Conservation (phyloP, 2,113 vertebrate species). For the Archilochus colubris region DNA sequence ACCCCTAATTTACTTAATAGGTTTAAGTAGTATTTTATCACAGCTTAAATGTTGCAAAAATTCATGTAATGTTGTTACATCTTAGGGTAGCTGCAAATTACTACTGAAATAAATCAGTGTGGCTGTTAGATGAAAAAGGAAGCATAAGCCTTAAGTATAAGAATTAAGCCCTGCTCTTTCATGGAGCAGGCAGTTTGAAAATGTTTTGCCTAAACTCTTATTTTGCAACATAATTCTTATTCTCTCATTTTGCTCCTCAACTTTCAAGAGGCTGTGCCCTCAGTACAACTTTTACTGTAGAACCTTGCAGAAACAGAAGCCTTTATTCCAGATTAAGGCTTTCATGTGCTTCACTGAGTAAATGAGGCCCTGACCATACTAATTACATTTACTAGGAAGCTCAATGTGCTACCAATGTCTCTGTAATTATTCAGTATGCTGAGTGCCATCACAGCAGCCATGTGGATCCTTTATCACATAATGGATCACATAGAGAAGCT, state of each 20-base stretch:
- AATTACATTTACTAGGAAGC: slow-evolving; percentile 53
- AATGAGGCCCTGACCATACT: slow-evolving; percentile 48
- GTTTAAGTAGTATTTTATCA: neutral
- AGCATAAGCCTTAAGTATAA: neutral
- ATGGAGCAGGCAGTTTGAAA: neutral
- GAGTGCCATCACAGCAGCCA: slow-evolving; percentile 61
- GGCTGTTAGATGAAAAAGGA: neutral
- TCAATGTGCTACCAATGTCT: slow-evolving; percentile 44
- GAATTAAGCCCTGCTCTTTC: neutral
- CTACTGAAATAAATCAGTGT: neutral
- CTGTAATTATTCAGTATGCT: slow-evolving; percentile 63
- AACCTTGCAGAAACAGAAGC: neutral
- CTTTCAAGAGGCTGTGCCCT: neutral
- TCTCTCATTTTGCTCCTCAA: neutral
- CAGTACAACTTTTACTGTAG: neutral
- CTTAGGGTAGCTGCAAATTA: neutral
- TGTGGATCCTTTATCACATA: slow-evolving; percentile 62
- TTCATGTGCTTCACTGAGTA: slow-evolving; percentile 23
- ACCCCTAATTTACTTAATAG: neutral
- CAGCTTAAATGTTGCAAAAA: accelerated
- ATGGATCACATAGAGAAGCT: no score
- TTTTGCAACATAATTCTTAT: neutral
- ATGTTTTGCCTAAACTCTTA: neutral
- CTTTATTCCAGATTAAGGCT: slow-evolving; percentile 1
- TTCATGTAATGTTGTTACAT: neutral